Conservation (phyloP, 2,113 vertebrate genomes). For the Falcunculus frontatus region DNA sequence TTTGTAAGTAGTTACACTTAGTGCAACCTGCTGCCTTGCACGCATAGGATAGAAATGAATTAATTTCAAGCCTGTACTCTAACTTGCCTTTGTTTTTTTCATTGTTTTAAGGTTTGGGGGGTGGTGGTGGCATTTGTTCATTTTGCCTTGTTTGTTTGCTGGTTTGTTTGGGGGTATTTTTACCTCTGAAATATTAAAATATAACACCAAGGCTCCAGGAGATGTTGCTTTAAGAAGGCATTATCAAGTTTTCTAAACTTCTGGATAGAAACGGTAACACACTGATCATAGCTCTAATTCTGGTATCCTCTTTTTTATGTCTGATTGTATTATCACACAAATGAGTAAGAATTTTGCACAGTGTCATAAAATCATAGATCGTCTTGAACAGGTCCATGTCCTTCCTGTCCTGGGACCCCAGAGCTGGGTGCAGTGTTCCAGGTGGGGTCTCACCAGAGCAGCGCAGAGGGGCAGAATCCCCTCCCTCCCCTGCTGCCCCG, state of each 20-base stretch:
- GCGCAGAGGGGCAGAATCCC: not conserved
- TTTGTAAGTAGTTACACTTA: not conserved
- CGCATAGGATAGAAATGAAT: not conserved
- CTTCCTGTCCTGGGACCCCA: not conserved
- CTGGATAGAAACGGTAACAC: not conserved
- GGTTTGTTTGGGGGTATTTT: not conserved
- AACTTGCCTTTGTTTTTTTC: not conserved
- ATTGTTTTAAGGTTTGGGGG: accelerated
- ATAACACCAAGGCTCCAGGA: not conserved
- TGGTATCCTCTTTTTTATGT: not conserved
- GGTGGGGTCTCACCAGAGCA: accelerated
- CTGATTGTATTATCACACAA: not conserved
- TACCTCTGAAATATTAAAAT: not conserved
- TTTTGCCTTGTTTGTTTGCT: not conserved
- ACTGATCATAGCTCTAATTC: not conserved
- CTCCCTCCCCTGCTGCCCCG: not conserved
- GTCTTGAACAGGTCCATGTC: accelerated
- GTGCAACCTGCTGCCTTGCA: not conserved
- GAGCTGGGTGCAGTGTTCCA: not conserved
- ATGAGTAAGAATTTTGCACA: not conserved
- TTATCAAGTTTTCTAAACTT: not conserved
- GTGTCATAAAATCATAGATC: not conserved
- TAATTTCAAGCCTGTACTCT: not conserved
- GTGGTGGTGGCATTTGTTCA: not conserved
- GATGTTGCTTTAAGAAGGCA: not conserved